A percentile compares a stretch with the other conserved stretches of the same genome.
phyloP scores from a whole-genome alignment of 2,797 vertebrate species.

The Anabacerthia variegaticeps region DNA sequence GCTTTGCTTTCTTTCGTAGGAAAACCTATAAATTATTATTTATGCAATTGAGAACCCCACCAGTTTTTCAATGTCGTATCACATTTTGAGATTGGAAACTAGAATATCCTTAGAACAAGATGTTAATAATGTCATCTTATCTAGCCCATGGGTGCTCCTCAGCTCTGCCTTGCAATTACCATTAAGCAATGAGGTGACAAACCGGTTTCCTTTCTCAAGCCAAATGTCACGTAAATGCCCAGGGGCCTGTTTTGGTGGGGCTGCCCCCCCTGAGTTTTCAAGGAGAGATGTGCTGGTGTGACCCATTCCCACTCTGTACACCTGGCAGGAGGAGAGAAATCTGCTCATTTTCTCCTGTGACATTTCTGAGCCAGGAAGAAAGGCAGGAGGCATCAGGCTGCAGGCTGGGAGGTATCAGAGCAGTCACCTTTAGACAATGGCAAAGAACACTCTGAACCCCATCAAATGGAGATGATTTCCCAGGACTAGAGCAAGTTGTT shows the following conservation, averaged over 20 bases:
- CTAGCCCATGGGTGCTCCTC: background rate
- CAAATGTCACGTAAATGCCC: background rate
- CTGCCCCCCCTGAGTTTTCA: background rate
- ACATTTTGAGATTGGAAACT: background rate
- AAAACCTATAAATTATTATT: background rate
- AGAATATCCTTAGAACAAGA: background rate
- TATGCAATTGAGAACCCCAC: background rate
- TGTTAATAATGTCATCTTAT: background rate
- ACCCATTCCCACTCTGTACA: background rate
- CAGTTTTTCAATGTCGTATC: background rate
- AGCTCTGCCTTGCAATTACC: background rate
- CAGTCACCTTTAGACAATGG: background rate
- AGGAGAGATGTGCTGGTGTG: background rate
- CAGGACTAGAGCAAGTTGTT: background rate
- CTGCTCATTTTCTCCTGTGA: background rate
- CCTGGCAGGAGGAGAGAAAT: background rate
- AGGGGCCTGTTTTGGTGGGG: fast-evolving
- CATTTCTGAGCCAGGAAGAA: background rate
- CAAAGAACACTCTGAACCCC: background rate
- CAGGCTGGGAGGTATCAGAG: background rate
- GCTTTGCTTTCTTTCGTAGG: background rate
- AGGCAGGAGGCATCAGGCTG: background rate
- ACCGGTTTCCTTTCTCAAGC: constrained; percentile 10
- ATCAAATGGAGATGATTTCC: background rate
- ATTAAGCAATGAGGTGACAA: constrained; percentile 15